Conservation (phyloP, 2,888 invertebrate species). For the Lissonota sp. region DNA sequence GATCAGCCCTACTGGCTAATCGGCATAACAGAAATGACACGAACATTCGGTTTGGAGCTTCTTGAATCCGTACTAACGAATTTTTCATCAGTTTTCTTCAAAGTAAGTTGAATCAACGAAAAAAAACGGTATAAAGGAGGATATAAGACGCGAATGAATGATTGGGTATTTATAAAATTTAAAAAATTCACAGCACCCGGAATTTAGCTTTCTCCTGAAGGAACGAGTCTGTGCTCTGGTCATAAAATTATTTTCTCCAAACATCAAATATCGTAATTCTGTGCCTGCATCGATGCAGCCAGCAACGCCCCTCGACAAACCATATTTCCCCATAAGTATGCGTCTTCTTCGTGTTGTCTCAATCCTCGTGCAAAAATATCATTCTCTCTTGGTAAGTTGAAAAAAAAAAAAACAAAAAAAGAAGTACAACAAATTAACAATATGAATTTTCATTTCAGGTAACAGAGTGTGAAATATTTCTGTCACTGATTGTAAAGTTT, state of each 20-base stretch:
- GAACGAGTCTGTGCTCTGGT: conserved; percentile 99
- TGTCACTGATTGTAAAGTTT: conserved; percentile 98
- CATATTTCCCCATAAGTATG: conserved; percentile 98
- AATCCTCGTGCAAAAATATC: conserved; percentile 96
- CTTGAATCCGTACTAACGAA: conserved; percentile 96
- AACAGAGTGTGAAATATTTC: conserved; percentile 99
- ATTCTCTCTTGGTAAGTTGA: conserved; percentile 91
- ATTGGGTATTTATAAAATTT: conserved; percentile 11
- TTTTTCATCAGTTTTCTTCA: conserved; percentile 93
- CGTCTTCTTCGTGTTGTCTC: conserved; percentile 96
- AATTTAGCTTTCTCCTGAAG: conserved; percentile 97
- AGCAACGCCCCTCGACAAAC: conserved; percentile 91
- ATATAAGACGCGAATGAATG: conserved; percentile 21
- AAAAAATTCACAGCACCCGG: conserved; percentile 90
- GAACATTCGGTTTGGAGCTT: conserved; percentile 97
- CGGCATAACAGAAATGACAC: conserved; percentile 98
- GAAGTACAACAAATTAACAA: neutral
- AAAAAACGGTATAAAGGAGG: conserved; percentile 8
- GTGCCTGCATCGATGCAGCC: conserved; percentile 87
- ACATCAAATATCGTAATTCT: conserved; percentile 94
- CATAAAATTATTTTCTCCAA: conserved; percentile 99
- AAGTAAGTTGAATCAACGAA: conserved; percentile 84
- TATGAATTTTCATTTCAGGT: conserved; percentile 85
- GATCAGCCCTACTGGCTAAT: conserved; percentile 98
- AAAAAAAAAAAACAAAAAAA: neutral